Base-by-base conservation (phyloP, 2,797 vertebrate species). In the Tapera naevia region DNA sequence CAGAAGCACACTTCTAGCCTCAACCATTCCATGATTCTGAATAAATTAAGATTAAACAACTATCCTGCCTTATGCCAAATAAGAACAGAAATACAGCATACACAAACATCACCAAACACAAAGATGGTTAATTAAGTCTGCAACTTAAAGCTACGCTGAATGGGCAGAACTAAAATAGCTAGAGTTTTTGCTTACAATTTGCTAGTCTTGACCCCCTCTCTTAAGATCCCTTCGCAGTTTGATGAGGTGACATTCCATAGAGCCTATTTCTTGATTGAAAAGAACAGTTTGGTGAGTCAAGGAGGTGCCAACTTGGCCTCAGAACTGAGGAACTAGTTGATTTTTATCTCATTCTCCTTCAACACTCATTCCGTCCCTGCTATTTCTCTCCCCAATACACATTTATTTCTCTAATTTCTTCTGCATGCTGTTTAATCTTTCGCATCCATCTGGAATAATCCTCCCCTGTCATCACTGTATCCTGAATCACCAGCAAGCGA, bases 401-500 rank as follows among this genome's bases (percentile, higher is more conserved):
- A 92, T 66, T 91, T 89, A 64, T 86, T 70, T 81, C 64, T 95
- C 93, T 90, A 17, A 50, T 62, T 96, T 89, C 80, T 95, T 79
- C 89, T 80, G 50, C 80, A 89, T 54, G 79, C 89, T 95, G 80
- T 81, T 96, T 94, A 83, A 93, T 89, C 70, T 65, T 91, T 78
- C 76, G 30, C 91, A 94, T 93, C 85, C 82, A 96, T 95, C 91
- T 94, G 88, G 91, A 96, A 92, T 83, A 91, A 81, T 73, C 80
- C 84, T 95, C 83, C 91, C 79, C 66, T 93, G 83, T 89, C 89
- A 94, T 64, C 91, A 58, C 21, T 43, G 70, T 70, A 93, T 58
- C 87, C 89, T 95, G 91, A 88, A 94, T 95, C 91, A 96, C 78
- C 74, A 95, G 88, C 80, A 95, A 96, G 70, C 81, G 89, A 94